Conservation (phyloP, 1,140 invertebrate genomes). For the Drosophila nigromelanica region DNA sequence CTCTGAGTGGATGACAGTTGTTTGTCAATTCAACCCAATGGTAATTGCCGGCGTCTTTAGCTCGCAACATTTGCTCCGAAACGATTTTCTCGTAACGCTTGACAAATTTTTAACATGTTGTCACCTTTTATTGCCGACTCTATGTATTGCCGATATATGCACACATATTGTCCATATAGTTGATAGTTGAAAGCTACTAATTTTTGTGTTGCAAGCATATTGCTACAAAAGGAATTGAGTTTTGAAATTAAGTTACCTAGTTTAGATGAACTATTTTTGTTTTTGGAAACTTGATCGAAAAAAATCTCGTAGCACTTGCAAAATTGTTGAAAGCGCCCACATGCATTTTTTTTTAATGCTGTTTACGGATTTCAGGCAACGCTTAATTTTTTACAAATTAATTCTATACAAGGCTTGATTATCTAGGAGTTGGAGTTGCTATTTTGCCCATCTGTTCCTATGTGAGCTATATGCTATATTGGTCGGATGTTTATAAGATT, state of each 20-base stretch:
- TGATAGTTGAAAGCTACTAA: neutral
- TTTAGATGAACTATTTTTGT: too few species aligned
- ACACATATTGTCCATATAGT: slow-evolving; percentile 8
- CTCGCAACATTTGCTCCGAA: slow-evolving; percentile 60
- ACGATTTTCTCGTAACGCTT: slow-evolving; percentile 80
- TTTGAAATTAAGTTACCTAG: neutral
- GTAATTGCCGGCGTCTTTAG: slow-evolving; percentile 59
- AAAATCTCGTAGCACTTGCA: too few species aligned
- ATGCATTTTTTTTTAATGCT: too few species aligned
- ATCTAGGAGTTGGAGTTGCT: too few species aligned
- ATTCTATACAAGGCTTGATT: too few species aligned
- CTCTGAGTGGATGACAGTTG: slow-evolving; percentile 83
- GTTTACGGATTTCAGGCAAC: too few species aligned
- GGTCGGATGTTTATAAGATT: too few species aligned
- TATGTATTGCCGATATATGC: slow-evolving; percentile 36
- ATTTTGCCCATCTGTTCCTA: too few species aligned
- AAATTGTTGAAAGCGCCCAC: too few species aligned
- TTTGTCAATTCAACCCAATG: slow-evolving; percentile 77
- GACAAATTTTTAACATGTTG: slow-evolving; percentile 81
- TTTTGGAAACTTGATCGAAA: too few species aligned
- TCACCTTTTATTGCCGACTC: slow-evolving; percentile 57
- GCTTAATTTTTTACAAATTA: too few species aligned
- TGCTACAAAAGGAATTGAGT: neutral
- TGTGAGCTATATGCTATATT: too few species aligned
- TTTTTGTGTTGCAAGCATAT: neutral